Base-by-base conservation (phyloP, 2,797 vertebrate species). In the Sebastolobus altivelis region DNA sequence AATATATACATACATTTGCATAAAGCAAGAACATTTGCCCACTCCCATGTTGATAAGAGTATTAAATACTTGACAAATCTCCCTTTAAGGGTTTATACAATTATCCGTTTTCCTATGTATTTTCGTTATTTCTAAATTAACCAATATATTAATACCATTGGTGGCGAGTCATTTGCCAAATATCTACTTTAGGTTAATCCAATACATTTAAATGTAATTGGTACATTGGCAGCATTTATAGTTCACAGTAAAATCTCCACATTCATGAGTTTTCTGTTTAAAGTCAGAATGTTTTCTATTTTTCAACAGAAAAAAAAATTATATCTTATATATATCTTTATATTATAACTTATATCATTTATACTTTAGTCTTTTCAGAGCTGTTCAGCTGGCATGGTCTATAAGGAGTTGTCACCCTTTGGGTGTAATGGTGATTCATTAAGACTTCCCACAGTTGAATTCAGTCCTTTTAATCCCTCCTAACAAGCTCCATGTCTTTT, bases 401-500 rank as follows among this genome's bases (percentile, higher is more conserved):
- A 5, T 60, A 22, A 43, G 43, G 6, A 62, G 40, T 22, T 8
- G 1, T 2, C 37, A 62, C 3, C 37, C n/a, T 75, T 58, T 29
- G 18, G 27, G 8, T 33, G 46, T 67, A n/a, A 74, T 13, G 5
- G 61, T 52, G 56, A 55, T 66, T 88, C 65, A 92, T 87, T 76
- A 72, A 76, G 68, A 83, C 68, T 63, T 82, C 46, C 37, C 37
- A 37, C 11, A 63, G n/a, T 35, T 22, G 1, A 72, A 67, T 82
- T 67, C 2, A 68, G 9, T 56, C 10, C 9, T 56, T 63, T 78
- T 79, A 88, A 78, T 92, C 77, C 77, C 33, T 70, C 49, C 65
- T 83, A 81, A 88, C 35, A 54, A 91, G 65, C 60, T 80, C 16
- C 13, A 22, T 16, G 20, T 62, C 67, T 72, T 88, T 78, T 80